Base-by-base conservation (phyloP, 2,113 vertebrate species). In the Orcinus orca region DNA sequence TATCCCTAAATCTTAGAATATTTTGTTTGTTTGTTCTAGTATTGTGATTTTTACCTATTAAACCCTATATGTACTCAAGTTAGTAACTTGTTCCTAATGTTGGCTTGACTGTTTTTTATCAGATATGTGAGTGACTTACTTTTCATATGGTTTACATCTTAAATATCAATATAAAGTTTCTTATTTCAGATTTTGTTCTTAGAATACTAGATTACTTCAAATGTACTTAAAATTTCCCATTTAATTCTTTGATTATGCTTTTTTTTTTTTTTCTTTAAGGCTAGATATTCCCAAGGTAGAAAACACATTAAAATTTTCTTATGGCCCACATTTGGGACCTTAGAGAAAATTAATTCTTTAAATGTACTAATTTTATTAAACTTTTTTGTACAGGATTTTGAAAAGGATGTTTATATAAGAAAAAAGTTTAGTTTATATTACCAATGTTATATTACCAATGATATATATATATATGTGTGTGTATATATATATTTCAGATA, bases 101-200 rank as follows among this genome's bases (percentile, higher is more conserved):
- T 96, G 79, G 50, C 67, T 90, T 94, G 41, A 67, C 21, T 8
- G 8, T 81, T 58, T 63, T 82, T 79, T 76, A 23, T 65, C 31
- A 92, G 53, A 80, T 93, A 77, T 70, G 14, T 90, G 31, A 96
- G 3, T 95, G n/a, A 71, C 93, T 96, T 76, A 38, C 50, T 88
- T 97, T 95, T 89, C 65, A 38, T 88, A 63, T 90, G 23, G 29
- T 96, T 96, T 93, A 47, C 12, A 88, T 79, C 29, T 94, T 96
- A 70, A 96, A 93, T 92, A 63, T 94, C 73, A 96, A 73, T 89
- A 77, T 85, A 76, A 73, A 94, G 29, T 90, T 74, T 97, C 33
- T 89, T 94, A 89, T 67, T 93, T 82, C 14, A 97, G 71, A 88
- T 84, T 94, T 97, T 85, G 74, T 94, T 94, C 67, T 67, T 95